Evolutionary conservation across 2,888 invertebrate species (phyloP), one percentile per base, ranked within the genome.

Genomic region (Allophyes oxyacanthae): DNA sequence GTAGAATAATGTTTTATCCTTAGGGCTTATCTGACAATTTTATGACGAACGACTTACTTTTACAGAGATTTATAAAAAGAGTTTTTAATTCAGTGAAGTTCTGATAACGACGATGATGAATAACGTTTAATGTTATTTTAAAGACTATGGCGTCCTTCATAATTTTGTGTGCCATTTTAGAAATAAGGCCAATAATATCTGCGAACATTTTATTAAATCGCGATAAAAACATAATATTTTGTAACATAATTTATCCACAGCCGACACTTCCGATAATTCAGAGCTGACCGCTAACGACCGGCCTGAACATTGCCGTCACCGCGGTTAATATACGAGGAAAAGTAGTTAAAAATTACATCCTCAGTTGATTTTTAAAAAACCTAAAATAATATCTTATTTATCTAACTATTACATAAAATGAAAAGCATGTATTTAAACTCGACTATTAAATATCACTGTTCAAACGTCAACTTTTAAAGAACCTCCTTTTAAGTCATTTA

Each of bases 261-360:
- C 8, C 36, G 20, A 13, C 28, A 54, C 43, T 40, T 40, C 28
- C 43, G 20, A 54, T 60, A 64, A 36, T 30, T 59, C 38, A 44
- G 40, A 40, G 34, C 55, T 13, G 38, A 15, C 44, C 55, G 30
- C 64, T 64, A 36, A 44, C 55, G 30, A 44, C 7, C 59, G 26
- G 10, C 5, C 7, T 8, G 25, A n/a, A 25, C 54, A 30, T 34
- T 6, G 13, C 7, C 14, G 41, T 42, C 41, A 14, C 11, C 37
- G 26, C 11, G 53, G 28, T 14, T 7, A 2, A n/a, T 13, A 26
- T 6, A 33, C 2, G 41, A 37, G n/a, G 4, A 13, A 50, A 15
- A 25, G 25, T 25, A 25, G 3, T 25, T 6, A 3, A 5, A 25
- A n/a, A n/a, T n/a, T n/a, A n/a, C n/a, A n/a, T n/a, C n/a, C n/a